These are phyloP conservation scores for Sebastes umbrosus DNA, from an alignment of 2,797 vertebrate species.

Conservation along the genomic window DNA sequence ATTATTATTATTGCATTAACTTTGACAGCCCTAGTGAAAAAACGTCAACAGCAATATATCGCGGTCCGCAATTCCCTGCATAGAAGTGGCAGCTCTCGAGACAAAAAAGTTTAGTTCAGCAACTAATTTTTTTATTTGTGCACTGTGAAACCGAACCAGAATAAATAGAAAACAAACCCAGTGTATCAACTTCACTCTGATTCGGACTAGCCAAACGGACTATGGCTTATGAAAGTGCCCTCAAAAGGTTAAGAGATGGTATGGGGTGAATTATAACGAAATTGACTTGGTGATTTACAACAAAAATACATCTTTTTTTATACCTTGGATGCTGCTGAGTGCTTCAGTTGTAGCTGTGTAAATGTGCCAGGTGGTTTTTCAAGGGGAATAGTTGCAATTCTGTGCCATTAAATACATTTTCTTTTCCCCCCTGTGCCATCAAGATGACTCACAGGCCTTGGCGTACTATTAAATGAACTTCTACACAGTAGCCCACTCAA, in stretches of 20 bases:
- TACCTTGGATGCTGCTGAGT: slow-evolving; percentile 18
- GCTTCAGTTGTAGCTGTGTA: slow-evolving; percentile 15
- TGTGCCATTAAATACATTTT: slow-evolving; percentile 20
- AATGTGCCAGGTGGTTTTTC: slow-evolving; percentile 24
- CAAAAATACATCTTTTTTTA: neutral
- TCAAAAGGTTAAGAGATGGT: slow-evolving; percentile 40
- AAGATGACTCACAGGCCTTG: slow-evolving; percentile 16
- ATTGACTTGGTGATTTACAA: slow-evolving; percentile 33
- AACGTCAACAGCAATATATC: too few relatives aligned
- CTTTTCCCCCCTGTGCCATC: neutral
- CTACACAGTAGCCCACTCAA: neutral
- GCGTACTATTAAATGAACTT: neutral
- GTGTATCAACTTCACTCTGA: too few relatives aligned
- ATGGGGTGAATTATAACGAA: slow-evolving; percentile 45
- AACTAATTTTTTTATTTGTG: too few relatives aligned
- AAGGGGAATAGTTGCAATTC: neutral
- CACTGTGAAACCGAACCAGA: too few relatives aligned
- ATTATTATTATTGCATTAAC: too few relatives aligned
- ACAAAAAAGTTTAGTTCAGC: too few relatives aligned
- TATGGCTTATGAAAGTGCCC: too few relatives aligned
- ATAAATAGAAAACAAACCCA: too few relatives aligned
- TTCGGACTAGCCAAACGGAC: too few relatives aligned
- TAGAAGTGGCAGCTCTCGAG: too few relatives aligned
- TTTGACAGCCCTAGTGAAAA: too few relatives aligned
- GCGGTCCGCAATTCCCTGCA: too few relatives aligned